Percentiles rank a stretch among this genome's conserved stretches.
These are phyloP conservation scores for Salvator merianae DNA, from an alignment of 2,113 vertebrate genomes.

Conservation along the genomic window DNA sequence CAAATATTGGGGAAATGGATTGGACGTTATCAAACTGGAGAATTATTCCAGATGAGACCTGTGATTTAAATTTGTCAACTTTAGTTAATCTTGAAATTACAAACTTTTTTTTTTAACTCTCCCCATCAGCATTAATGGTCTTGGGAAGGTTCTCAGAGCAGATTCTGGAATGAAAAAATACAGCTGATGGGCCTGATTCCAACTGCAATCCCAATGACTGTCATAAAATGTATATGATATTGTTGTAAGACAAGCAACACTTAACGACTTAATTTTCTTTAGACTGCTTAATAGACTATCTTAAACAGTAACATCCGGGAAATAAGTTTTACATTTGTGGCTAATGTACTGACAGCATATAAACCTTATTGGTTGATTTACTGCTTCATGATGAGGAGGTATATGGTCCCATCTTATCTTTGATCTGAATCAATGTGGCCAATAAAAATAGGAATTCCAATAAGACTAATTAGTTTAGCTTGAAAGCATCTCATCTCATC, in stretches of 20 bases:
- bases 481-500: conserved; percentile 35
- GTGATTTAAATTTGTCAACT: background rate
- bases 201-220: background rate
- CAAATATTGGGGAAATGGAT: background rate
- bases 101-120: conserved; percentile 13
- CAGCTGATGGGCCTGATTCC: conserved; percentile 34
- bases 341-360: conserved; percentile 47
- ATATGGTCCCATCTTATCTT: conserved; percentile 9
- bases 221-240: conserved; percentile 24
- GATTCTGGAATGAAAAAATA: conserved; percentile 37
- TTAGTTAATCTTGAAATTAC: background rate
- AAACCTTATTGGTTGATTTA: conserved; percentile 53
- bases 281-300: conserved; percentile 33
- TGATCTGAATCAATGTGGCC: conserved; percentile 6
- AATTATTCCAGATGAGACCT: background rate
- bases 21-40: background rate
- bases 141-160: background rate
- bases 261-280: conserved; percentile 51
- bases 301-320: conserved; percentile 42
- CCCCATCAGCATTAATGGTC: background rate
- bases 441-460: conserved; percentile 37
- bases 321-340: conserved; percentile 57
- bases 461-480: conserved; percentile 25
- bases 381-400: conserved; percentile 27
- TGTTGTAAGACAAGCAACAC: conserved; percentile 39